phyloP scores from a whole-genome alignment of 1,140 invertebrate genomes.

The Capitella teleta region DNA sequence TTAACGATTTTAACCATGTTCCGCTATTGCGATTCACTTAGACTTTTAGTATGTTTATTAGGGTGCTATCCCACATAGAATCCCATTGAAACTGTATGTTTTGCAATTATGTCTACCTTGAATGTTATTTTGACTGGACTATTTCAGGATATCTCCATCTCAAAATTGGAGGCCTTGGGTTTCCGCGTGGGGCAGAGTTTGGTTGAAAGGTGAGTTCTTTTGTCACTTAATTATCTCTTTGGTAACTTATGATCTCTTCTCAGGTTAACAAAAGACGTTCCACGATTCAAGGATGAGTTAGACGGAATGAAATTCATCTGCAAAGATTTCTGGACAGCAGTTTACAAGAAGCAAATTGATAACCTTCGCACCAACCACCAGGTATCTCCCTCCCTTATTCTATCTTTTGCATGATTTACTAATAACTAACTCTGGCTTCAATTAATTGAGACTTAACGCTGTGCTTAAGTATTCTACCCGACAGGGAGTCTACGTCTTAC shows the following conservation, averaged over 20 bases:
- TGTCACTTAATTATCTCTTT: constrained; percentile 1
- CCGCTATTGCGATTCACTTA: too few relatives aligned
- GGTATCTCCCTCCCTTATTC: constrained; percentile 21
- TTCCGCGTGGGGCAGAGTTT: constrained; percentile 84
- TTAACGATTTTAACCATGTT: too few relatives aligned
- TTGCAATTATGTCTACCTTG: too few relatives aligned
- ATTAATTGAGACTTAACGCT: background rate
- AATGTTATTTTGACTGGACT: too few relatives aligned
- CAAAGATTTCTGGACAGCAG: constrained; percentile 92
- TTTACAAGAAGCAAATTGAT: constrained; percentile 97
- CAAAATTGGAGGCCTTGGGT: constrained; percentile 78
- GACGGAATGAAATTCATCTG: constrained; percentile 99
- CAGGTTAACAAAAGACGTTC: constrained; percentile 76
- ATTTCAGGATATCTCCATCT: constrained; percentile 66
- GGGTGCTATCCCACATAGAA: too few relatives aligned
- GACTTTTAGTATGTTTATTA: too few relatives aligned
- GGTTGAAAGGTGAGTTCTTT: constrained; percentile 57
- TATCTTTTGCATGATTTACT: background rate
- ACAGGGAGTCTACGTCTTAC: constrained; percentile 88
- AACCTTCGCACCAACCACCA: constrained; percentile 98
- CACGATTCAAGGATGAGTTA: constrained; percentile 91
- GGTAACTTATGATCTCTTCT: constrained; percentile 10
- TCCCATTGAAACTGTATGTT: too few relatives aligned
- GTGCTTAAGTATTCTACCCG: constrained; percentile 15
- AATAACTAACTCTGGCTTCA: background rate